These are phyloP conservation scores for Embidobia sp. DNA, from an alignment of 2,888 invertebrate species.

Conservation along the genomic window DNA sequence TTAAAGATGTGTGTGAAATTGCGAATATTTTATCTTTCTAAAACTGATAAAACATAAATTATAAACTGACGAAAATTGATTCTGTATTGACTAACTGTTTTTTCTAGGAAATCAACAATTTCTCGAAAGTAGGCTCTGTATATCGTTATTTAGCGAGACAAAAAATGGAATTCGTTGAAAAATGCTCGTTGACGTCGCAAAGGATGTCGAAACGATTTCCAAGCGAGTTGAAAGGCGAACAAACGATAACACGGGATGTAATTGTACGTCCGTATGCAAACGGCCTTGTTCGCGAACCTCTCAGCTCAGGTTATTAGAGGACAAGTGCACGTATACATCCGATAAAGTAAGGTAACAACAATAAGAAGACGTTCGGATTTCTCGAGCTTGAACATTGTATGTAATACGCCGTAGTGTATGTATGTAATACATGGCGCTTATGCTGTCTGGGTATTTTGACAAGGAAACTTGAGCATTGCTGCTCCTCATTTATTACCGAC, in stretches of 20 bases:
- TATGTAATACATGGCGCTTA: slow-evolving; percentile 56
- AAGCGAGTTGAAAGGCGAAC: slow-evolving; percentile 10
- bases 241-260: slow-evolving; percentile 31
- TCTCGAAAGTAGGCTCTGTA: too few relatives aligned
- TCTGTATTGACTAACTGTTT: too few relatives aligned
- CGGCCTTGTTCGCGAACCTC: slow-evolving; percentile 43
- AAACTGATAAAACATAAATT: too few relatives aligned
- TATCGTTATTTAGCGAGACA: too few relatives aligned
- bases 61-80: too few relatives aligned
- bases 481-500: slow-evolving; percentile 63
- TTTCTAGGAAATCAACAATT: too few relatives aligned
- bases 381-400: slow-evolving; percentile 45
- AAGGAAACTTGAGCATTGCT: slow-evolving; percentile 58
- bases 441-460: slow-evolving; percentile 55
- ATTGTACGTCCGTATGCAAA: slow-evolving; percentile 30
- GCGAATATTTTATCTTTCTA: too few relatives aligned
- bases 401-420: slow-evolving; percentile 37
- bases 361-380: slow-evolving; percentile 54
- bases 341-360: slow-evolving; percentile 49
- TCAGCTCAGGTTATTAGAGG: slow-evolving; percentile 42
- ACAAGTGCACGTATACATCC: slow-evolving; percentile 55
- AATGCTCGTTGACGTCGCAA: not conserved
- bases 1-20: too few relatives aligned
- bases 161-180: too few relatives aligned
- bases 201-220: slow-evolving; percentile 4